Conservation (phyloP, 2,113 vertebrate genomes). For the Platycercus adscitus region DNA sequence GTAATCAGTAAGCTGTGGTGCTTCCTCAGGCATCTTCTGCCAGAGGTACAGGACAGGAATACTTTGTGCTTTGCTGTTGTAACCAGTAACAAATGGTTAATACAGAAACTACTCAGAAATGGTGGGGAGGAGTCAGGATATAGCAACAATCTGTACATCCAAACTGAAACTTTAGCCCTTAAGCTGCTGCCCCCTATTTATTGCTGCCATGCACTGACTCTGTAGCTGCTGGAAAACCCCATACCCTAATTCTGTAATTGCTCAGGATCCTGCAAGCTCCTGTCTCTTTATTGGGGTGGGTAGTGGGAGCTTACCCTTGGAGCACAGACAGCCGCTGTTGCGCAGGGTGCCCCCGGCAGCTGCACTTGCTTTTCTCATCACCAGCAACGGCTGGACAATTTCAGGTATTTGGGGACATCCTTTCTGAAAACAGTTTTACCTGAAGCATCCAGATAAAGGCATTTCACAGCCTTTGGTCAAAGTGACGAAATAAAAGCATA, state of each 20-base stretch:
- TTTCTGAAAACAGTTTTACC: neutral
- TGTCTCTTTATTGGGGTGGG: neutral
- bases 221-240: neutral
- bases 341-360: neutral
- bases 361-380: fast-evolving
- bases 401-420: neutral
- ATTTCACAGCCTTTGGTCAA: neutral
- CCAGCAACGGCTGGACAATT: neutral
- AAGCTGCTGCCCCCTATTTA: neutral
- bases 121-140: neutral
- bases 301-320: neutral
- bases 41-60: neutral
- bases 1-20: neutral
- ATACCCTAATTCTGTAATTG: neutral
- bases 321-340: neutral
- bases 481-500: neutral
- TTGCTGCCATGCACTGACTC: neutral
- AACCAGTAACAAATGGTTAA: neutral
- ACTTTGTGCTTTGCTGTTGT: neutral
- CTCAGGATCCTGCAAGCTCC: neutral
- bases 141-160: neutral
- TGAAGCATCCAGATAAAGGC: neutral
- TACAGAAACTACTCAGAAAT: neutral
- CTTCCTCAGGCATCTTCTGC: neutral
- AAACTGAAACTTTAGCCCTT: neutral